Evolutionary conservation across 2,888 invertebrate genomes (phyloP), one percentile per base, ranked within the genome.

Genomic region (Chromoteleia sp.): DNA sequence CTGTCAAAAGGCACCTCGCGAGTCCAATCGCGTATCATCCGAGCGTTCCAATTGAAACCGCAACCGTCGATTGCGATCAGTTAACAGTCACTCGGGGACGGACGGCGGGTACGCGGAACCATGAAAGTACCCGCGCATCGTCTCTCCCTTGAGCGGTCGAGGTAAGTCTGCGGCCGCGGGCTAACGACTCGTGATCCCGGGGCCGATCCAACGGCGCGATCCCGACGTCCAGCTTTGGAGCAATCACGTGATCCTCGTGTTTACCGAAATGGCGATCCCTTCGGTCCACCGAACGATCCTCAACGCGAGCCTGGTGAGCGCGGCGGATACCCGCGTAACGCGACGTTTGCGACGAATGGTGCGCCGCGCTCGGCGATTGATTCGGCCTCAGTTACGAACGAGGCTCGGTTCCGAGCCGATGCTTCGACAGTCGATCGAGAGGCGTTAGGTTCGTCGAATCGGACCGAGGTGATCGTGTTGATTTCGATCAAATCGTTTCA

Each of bases 211-310:
- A 39, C 45, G 19, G 0, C 21, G 21, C 19, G 48, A 19, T n/a
- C 48, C 68, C 21, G 68, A 45, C 45, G 45, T 33, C 29, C 87
- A 87, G 87, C 85, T 86, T 88, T 77, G 85, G 83, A 80, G 84
- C 79, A 85, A 87, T 91, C 91, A 91, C 91, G 91, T 91, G 91
- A 91, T 58, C 87, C 81, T 3, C 88, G 81, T 91, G 91, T 91
- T 91, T 91, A 91, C 91, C 88, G 90, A 91, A 91, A 91, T 91
- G 91, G 91, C 90, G 91, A 87, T 85, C 81, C 81, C 84, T 71
- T 78, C 77, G 63, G 77, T 85, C 85, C 84, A 74, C 83, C 81
- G 10, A 86, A 56, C 50, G 36, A 65, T 67, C 48, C 61, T 8
- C 48, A 10, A 52, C 21, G 7, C 21, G 19, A 10, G 10, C 2